Conservation (phyloP, 1,140 invertebrate species). For the Rhizoglyphus robini region DNA sequence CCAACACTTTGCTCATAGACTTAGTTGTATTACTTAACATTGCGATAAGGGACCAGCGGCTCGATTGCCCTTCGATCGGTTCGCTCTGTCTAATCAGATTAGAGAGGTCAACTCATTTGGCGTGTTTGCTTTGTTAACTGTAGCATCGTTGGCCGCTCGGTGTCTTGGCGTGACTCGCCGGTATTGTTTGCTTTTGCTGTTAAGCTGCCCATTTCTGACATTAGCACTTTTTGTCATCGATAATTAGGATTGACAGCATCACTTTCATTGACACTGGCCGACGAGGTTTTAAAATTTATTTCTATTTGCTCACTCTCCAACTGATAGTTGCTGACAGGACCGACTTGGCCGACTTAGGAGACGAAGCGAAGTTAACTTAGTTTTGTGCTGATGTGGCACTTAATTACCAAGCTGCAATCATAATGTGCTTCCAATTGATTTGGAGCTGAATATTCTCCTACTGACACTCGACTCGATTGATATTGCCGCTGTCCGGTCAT, state of each 20-base stretch:
- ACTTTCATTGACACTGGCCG: not conserved
- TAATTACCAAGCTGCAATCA: not conserved
- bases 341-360: too few relatives aligned
- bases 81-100: slow-evolving; percentile 5
- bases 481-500: too few relatives aligned
- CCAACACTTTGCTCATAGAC: not conserved
- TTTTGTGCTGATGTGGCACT: not conserved
- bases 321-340: not conserved
- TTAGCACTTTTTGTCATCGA: slow-evolving; percentile 10
- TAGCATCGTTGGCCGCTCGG: too few relatives aligned
- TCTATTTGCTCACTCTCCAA: not conserved
- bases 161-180: too few relatives aligned
- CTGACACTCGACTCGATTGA: too few relatives aligned
- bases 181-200: not conserved
- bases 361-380: too few relatives aligned
- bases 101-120: slow-evolving; percentile 14
- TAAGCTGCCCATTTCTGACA: slow-evolving; percentile 2
- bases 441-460: not conserved
- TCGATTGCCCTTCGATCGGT: slow-evolving; percentile 1
- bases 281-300: not conserved
- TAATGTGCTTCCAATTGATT: not conserved
- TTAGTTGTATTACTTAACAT: too few relatives aligned
- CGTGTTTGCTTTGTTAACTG: slow-evolving; percentile 2
- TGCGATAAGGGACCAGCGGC: not conserved
- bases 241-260: not conserved